Conservation (phyloP, 2,888 invertebrate genomes). For the Anoplius nigerrimus region DNA sequence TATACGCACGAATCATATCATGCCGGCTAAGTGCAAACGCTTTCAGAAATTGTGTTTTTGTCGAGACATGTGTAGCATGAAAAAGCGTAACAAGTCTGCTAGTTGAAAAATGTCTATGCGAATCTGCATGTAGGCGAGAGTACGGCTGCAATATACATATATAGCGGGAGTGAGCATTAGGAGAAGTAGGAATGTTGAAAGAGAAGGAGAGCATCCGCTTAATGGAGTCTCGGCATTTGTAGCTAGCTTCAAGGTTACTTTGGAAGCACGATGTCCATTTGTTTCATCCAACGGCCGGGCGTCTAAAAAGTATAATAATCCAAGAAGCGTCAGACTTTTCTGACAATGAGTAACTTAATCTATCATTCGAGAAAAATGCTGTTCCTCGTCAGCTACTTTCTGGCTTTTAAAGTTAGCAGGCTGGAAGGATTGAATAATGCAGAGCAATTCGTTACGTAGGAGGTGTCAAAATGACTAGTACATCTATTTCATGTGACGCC, state of each 20-base stretch:
- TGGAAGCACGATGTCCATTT: constrained; percentile 33
- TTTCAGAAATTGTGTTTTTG: too few species aligned
- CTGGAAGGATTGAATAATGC: too few species aligned
- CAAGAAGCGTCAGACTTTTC: constrained; percentile 24
- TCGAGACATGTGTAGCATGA: too few species aligned
- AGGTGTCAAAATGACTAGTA: too few species aligned
- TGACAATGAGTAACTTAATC: constrained; percentile 16
- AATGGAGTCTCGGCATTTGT: constrained; percentile 38
- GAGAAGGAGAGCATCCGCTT: constrained; percentile 22
- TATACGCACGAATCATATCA: too few species aligned
- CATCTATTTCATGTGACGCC: too few species aligned
- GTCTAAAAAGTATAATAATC: constrained; percentile 20
- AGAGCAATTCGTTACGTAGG: too few species aligned
- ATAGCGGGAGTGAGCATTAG: too few species aligned
- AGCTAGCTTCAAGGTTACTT: constrained; percentile 37
- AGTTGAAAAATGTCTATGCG: neutral
- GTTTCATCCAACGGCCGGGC: constrained; percentile 24
- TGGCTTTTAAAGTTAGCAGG: too few species aligned
- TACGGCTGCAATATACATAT: constrained; percentile 18
- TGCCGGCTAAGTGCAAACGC: too few species aligned
- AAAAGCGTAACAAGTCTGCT: too few species aligned
- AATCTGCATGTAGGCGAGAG: constrained; percentile 14
- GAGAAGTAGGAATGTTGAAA: too few species aligned
- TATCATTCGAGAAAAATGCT: constrained; percentile 7
- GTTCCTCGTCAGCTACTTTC: neutral